Conservation (phyloP, 2,797 vertebrate genomes). For the Leuciscus waleckii region DNA sequence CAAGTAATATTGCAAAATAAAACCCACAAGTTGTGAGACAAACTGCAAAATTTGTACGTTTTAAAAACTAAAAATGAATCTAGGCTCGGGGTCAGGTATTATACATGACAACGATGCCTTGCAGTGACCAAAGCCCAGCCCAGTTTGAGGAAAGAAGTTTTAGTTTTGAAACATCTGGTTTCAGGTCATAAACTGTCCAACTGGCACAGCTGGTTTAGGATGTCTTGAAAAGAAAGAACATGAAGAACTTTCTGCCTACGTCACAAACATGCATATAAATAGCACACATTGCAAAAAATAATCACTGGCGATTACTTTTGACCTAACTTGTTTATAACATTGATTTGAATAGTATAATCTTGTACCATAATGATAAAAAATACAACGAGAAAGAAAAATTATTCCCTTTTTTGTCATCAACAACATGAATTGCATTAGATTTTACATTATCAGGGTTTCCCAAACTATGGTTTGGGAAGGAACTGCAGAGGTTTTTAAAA, state of each 20-base stretch:
- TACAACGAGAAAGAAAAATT: background rate
- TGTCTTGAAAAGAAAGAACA: background rate
- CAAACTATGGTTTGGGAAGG: background rate
- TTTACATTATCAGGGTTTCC: background rate
- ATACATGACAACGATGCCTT: background rate
- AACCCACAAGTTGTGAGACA: background rate
- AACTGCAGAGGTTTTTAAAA: background rate
- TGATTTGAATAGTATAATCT: background rate
- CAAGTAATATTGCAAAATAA: background rate
- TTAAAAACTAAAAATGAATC: background rate
- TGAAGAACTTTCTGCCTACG: background rate
- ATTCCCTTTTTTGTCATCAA: background rate
- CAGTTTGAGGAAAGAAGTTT: background rate
- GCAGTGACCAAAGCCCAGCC: background rate
- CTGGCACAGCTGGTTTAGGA: background rate
- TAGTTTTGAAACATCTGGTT: background rate
- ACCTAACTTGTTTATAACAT: background rate
- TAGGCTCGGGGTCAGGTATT: background rate
- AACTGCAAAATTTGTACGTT: background rate
- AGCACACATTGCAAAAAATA: background rate
- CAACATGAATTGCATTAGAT: background rate
- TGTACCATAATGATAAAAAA: background rate
- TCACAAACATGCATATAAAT: background rate
- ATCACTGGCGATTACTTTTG: background rate
- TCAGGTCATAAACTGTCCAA: background rate